Base-by-base conservation (phyloP, 2,113 vertebrate genomes). In the Pagrus major region DNA sequence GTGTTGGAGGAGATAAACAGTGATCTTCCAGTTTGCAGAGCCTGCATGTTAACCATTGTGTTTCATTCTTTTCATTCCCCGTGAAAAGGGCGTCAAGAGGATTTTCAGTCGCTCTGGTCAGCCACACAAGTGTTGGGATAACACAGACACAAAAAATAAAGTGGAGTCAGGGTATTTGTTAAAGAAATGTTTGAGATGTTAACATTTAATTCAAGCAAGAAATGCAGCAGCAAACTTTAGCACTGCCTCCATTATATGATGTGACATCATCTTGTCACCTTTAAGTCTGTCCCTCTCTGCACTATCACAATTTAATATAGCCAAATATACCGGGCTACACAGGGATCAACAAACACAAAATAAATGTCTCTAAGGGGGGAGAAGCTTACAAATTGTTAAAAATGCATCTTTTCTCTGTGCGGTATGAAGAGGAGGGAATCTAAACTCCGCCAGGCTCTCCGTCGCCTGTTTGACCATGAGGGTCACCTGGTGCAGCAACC, bases 401-500 rank as follows among this genome's bases (percentile, higher is more conserved):
- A 85, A 86, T 71, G 83, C 59, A 95, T 94, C 89, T 92, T 88
- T 93, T 89, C 76, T 81, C 51, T 6, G 58, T 54, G 31, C 18
- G 58, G 29, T 76, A 41, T 73, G 68, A 88, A 83, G 93, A 90
- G 90, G 82, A 87, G 85, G 78, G 95, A 95, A 91, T 90, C 94
- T 95, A 94, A 95, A 95, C 94, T 92, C 85, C 81, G 87, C 94
- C 94, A 89, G 89, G 94, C 92, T 94, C 41, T 37, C 91, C 90
- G 89, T 90, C 90, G 88, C 91, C 88, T 92, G 90, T 93, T 92
- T 95, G 94, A 94, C 95, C 95, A 91, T 84, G 27, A 88, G 91
- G 96, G 95, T 96, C 95, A 97, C 83, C 87, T 90, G 92, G 94
- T 90, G 95, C 94, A 96, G 94, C 91, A 95, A 94, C 93, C 94